phyloP scores from a whole-genome alignment of 2,888 invertebrate genomes.

The Trissonchulus sp. region DNA sequence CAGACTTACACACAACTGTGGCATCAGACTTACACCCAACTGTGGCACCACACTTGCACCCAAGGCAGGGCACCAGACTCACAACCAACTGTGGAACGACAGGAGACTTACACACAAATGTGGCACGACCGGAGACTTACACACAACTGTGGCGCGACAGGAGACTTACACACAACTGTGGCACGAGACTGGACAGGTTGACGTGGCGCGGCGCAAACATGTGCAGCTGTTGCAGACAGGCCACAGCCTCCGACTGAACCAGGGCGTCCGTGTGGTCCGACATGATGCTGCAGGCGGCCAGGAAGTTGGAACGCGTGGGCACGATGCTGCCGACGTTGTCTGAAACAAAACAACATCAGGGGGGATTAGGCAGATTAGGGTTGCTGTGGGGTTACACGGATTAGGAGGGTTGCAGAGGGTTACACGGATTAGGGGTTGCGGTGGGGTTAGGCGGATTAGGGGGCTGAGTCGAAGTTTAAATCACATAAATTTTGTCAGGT shows the following conservation, averaged over 20 bases:
- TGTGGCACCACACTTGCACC: not conserved
- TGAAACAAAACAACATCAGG: constrained; percentile 38
- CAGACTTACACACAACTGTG: too few species aligned
- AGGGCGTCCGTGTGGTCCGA: constrained; percentile 66
- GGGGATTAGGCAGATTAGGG: too few species aligned
- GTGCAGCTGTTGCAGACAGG: constrained; percentile 93
- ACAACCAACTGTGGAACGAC: too few species aligned
- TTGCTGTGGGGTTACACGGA: too few species aligned
- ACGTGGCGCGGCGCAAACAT: constrained; percentile 92
- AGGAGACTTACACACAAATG: constrained; percentile 76
- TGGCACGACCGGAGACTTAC: constrained; percentile 54
- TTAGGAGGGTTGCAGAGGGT: too few species aligned
- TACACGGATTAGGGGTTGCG: too few species aligned
- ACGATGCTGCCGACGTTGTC: constrained; percentile 69
- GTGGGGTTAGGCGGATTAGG: too few species aligned
- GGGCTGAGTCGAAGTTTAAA: too few species aligned
- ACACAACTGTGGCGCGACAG: not conserved
- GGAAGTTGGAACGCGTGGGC: constrained; percentile 72
- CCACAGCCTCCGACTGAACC: constrained; percentile 89
- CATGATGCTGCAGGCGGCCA: constrained; percentile 88
- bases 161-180: constrained; percentile 74
- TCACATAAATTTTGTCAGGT: too few species aligned
- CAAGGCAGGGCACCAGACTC: not conserved
- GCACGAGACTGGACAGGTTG: constrained; percentile 64
- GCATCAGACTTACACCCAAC: not conserved